Conservation (phyloP, 2,797 vertebrate species). For the Varecia variegata region DNA sequence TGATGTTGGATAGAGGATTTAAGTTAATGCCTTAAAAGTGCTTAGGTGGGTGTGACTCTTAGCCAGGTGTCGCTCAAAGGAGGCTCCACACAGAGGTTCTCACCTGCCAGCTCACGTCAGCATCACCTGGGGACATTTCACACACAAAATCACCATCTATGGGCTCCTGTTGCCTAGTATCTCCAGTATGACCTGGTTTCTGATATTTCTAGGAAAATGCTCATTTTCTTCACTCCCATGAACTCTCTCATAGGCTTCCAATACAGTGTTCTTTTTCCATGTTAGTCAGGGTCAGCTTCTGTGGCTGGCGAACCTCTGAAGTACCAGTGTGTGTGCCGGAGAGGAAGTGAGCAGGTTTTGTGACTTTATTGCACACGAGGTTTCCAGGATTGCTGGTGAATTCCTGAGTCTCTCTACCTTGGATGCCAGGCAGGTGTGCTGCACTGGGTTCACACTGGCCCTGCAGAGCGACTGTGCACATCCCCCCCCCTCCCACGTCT, state of each 20-base stretch:
- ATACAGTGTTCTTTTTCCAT: fast-evolving
- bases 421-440: background rate
- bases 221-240: too few relatives aligned
- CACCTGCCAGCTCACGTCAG: background rate
- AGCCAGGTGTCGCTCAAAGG: background rate
- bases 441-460: background rate
- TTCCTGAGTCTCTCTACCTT: too few relatives aligned
- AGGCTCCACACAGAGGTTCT: background rate
- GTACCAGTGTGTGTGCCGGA: background rate
- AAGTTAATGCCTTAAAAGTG: fast-evolving
- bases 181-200: background rate
- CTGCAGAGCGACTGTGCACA: background rate
- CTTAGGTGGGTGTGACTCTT: too few relatives aligned
- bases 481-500: too few relatives aligned
- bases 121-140: background rate
- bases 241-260: fast-evolving
- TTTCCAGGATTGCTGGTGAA: background rate
- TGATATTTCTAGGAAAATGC: background rate
- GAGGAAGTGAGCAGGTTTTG: background rate
- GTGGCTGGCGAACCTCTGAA: background rate
- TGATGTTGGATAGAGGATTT: background rate
- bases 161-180: background rate
- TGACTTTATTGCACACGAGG: background rate
- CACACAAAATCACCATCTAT: background rate
- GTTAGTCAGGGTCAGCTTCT: too few relatives aligned